Conservation (phyloP, 2,888 invertebrate species). For the Drosophila anceps region DNA sequence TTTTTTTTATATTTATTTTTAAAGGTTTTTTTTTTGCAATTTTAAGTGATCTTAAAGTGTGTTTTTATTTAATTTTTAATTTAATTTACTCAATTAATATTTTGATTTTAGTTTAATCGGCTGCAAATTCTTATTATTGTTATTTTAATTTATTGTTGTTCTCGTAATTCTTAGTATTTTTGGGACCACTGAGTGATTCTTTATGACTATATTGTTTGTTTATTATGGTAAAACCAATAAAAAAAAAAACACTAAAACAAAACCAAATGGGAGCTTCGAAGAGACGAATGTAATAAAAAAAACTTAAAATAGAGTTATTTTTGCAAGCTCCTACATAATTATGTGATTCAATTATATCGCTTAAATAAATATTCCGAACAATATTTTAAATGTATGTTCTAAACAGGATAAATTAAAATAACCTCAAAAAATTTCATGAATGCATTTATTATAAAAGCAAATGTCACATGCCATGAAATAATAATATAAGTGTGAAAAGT, state of each 20-base stretch:
- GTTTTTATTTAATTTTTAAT: slow-evolving; percentile 73
- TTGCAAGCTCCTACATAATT: slow-evolving; percentile 78
- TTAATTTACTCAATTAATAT: slow-evolving; percentile 43
- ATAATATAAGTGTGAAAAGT: slow-evolving; percentile 26
- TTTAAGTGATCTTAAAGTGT: slow-evolving; percentile 85
- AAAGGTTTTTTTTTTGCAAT: slow-evolving; percentile 86
- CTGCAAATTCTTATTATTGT: slow-evolving; percentile 20
- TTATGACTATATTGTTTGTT: slow-evolving; percentile 6
- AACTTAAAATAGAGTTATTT: slow-evolving; percentile 39
- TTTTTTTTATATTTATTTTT: slow-evolving; percentile 57
- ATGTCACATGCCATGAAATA: slow-evolving; percentile 77
- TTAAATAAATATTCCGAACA: slow-evolving; percentile 33
- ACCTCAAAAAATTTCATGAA: slow-evolving; percentile 32
- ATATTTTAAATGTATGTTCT: neutral
- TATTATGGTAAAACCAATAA: slow-evolving; percentile 15
- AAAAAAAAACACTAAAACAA: slow-evolving; percentile 2
- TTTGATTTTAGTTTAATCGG: slow-evolving; percentile 16
- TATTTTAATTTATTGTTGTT: neutral
- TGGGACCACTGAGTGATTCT: slow-evolving; percentile 18
- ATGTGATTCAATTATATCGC: slow-evolving; percentile 36
- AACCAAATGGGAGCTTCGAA: slow-evolving; percentile 4
- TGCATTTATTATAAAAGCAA: slow-evolving; percentile 74
- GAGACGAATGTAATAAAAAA: slow-evolving; percentile 40
- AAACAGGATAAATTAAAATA: slow-evolving; percentile 32
- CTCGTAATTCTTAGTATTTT: slow-evolving; percentile 24